phyloP scores from a whole-genome alignment of 2,888 invertebrate genomes.

The Argynnis bischoffii region DNA sequence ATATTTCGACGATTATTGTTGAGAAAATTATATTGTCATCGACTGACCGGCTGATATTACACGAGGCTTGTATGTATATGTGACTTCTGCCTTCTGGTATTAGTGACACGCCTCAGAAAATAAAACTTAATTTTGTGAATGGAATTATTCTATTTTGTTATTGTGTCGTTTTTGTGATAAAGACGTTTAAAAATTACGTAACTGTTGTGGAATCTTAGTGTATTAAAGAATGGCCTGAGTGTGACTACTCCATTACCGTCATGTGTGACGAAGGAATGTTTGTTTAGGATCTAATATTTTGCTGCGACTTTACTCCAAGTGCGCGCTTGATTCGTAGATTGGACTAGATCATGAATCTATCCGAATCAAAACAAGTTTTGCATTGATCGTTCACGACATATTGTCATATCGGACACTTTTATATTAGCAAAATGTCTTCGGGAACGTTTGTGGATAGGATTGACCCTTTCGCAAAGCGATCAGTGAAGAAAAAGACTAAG shows the following conservation, averaged over 20 bases:
- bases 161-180: slow-evolving; percentile 79
- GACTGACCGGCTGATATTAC: slow-evolving; percentile 83
- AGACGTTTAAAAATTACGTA: slow-evolving; percentile 81
- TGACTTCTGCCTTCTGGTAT: slow-evolving; percentile 82
- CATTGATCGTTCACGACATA: slow-evolving; percentile 78
- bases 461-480: slow-evolving; percentile 99
- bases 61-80: slow-evolving; percentile 83
- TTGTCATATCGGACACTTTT: slow-evolving; percentile 79
- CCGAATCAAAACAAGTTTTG: slow-evolving; percentile 77
- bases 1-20: slow-evolving; percentile 70
- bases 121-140: slow-evolving; percentile 79
- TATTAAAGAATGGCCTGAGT: slow-evolving; percentile 82
- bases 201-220: slow-evolving; percentile 82
- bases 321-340: slow-evolving; percentile 76
- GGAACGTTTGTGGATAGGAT: slow-evolving; percentile 99
- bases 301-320: slow-evolving; percentile 75
- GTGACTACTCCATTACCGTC: slow-evolving; percentile 81
- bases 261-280: slow-evolving; percentile 83
- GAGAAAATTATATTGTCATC: slow-evolving; percentile 80
- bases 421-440: slow-evolving; percentile 85
- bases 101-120: slow-evolving; percentile 83
- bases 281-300: slow-evolving; percentile 81
- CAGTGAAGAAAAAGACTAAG: slow-evolving; percentile 98
- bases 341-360: slow-evolving; percentile 80
- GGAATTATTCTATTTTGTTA: slow-evolving; percentile 75